Percentiles rank a stretch among this genome's conserved stretches.
These are phyloP conservation scores for Lamellibrachia luymesi DNA, from an alignment of 1,140 invertebrate genomes.

Conservation along the genomic window DNA sequence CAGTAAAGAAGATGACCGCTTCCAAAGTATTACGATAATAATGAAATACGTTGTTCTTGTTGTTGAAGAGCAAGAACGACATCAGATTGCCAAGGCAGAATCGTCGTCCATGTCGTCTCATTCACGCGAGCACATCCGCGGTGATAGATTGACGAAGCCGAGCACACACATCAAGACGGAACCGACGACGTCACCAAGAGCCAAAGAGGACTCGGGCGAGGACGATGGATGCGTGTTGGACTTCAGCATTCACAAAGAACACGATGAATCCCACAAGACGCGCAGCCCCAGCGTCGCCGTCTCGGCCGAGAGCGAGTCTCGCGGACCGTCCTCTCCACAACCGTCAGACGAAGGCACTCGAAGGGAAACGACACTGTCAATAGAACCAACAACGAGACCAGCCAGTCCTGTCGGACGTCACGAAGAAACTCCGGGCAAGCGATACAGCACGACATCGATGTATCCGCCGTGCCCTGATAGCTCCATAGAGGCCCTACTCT, in stretches of 20 bases:
- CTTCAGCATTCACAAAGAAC: neutral
- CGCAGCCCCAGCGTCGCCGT: slow-evolving; percentile 70
- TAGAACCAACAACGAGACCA: neutral
- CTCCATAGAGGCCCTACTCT: neutral
- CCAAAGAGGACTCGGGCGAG: neutral
- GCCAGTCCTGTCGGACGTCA: neutral
- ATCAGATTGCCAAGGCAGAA: neutral
- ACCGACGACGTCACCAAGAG: neutral
- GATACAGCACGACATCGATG: neutral
- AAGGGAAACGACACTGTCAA: neutral
- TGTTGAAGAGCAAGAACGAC: neutral
- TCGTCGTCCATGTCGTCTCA: neutral
- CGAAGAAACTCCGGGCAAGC: neutral
- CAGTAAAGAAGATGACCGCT: neutral
- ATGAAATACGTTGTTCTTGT: neutral
- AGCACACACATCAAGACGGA: neutral
- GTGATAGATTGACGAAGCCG: neutral
- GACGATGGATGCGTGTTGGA: neutral
- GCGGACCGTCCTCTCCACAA: neutral
- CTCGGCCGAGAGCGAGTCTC: slow-evolving; percentile 21
- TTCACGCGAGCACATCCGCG: neutral
- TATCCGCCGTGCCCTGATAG: neutral
- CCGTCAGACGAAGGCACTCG: neutral
- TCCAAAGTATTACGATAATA: neutral
- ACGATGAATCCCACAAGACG: slow-evolving; percentile 78